Percentiles rank a stretch among this genome's conserved stretches.
phyloP scores from a whole-genome alignment of 64 coral and sea anemone species.

The Pachyseris speciosa region DNA sequence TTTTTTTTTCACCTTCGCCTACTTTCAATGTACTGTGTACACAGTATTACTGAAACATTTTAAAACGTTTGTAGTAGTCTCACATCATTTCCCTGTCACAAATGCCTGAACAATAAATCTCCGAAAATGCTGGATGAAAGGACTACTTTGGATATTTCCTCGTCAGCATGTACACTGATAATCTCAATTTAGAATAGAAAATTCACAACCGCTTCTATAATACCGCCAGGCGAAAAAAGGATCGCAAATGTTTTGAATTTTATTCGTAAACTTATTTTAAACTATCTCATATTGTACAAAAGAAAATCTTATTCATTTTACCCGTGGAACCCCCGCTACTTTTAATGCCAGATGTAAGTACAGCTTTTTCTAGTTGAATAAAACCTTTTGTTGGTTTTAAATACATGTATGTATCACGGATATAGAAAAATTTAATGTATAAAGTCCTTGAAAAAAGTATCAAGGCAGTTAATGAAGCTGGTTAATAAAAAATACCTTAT shows the following conservation, averaged over 20 bases:
- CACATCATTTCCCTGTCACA: too few species aligned
- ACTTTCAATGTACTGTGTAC: too few species aligned
- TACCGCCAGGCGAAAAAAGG: background rate
- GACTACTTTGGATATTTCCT: too few species aligned
- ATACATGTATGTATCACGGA: background rate
- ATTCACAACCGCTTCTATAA: background rate
- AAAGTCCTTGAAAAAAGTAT: background rate
- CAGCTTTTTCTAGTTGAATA: background rate
- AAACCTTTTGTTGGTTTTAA: background rate
- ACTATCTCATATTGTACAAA: background rate
- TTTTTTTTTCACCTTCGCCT: too few species aligned
- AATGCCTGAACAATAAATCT: too few species aligned
- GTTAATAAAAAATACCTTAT: conserved; percentile 17
- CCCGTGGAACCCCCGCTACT: background rate
- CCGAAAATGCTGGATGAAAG: too few species aligned
- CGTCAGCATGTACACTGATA: too few species aligned
- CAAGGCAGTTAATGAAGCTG: background rate
- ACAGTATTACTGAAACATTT: too few species aligned
- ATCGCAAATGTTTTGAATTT: background rate
- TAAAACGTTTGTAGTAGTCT: too few species aligned
- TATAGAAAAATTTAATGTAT: background rate
- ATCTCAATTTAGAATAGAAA: too few species aligned
- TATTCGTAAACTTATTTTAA: background rate
- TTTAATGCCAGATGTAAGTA: background rate
- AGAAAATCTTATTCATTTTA: background rate